phyloP scores from a whole-genome alignment of 1,140 invertebrate species.

The Monochamus saltuarius region DNA sequence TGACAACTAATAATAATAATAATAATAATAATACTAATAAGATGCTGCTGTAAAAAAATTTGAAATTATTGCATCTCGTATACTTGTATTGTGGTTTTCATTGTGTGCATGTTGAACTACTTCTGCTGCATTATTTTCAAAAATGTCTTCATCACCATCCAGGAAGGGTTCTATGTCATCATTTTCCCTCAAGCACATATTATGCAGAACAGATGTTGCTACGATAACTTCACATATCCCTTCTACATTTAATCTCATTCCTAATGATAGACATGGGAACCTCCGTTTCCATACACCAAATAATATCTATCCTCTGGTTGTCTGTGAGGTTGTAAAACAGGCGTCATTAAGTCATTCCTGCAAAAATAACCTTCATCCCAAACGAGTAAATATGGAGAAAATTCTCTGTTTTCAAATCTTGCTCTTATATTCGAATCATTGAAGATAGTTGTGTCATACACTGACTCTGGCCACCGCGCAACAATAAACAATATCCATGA shows the following conservation, averaged over 20 bases:
- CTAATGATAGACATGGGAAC: background rate
- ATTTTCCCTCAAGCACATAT: background rate
- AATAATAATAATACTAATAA: too few relatives aligned
- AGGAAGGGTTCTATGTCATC: too few relatives aligned
- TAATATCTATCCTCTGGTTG: background rate
- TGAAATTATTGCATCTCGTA: too few relatives aligned
- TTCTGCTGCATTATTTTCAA: too few relatives aligned
- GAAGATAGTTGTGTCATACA: background rate
- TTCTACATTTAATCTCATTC: background rate
- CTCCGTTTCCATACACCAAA: background rate
- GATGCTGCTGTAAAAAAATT: too few relatives aligned
- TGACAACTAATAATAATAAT: too few relatives aligned
- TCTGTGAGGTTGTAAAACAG: background rate
- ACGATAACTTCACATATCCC: background rate
- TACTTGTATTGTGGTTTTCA: too few relatives aligned
- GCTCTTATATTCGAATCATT: background rate
- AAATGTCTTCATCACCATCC: too few relatives aligned
- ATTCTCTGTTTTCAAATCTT: background rate
- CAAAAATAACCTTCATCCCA: background rate
- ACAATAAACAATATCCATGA: constrained; percentile 26
- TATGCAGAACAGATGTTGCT: constrained; percentile 4
- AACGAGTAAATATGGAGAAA: background rate
- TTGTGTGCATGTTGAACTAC: too few relatives aligned
- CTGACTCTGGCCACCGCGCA: too few relatives aligned
- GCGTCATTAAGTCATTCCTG: background rate